phyloP scores from a whole-genome alignment of 2,888 invertebrate genomes.

The Oligia fasciuncula region DNA sequence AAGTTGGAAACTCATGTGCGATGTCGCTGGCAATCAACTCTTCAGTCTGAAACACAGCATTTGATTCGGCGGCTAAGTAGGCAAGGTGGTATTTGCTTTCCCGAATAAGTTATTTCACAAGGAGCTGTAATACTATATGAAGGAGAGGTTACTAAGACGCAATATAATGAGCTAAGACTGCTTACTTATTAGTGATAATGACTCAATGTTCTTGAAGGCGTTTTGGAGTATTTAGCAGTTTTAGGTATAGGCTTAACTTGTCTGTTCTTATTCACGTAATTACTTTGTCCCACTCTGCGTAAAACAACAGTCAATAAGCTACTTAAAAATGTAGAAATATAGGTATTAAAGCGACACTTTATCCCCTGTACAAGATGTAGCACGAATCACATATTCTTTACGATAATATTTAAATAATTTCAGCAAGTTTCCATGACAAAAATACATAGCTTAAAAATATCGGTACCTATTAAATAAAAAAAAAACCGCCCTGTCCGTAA shows the following conservation, averaged over 20 bases:
- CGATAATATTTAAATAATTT: not conserved
- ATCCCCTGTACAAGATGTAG: not conserved
- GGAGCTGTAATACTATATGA: not conserved
- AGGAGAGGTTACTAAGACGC: not conserved
- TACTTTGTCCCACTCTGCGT: not conserved
- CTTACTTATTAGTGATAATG: not conserved
- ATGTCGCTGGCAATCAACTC: not conserved
- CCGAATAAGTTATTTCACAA: not conserved
- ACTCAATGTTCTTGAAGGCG: not conserved
- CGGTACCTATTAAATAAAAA: not conserved
- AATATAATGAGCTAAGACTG: not conserved
- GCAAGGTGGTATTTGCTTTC: not conserved
- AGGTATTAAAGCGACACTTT: not conserved
- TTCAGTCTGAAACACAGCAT: conserved; percentile 2
- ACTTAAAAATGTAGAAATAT: not conserved
- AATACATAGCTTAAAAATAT: not conserved
- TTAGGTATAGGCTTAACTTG: not conserved
- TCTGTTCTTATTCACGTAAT: not conserved
- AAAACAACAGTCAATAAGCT: not conserved
- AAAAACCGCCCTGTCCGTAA: not conserved
- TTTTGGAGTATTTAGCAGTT: not conserved
- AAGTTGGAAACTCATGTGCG: not conserved
- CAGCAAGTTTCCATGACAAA: not conserved
- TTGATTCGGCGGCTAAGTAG: not conserved
- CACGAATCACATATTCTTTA: not conserved